Evolutionary conservation across 2,888 invertebrate species (phyloP).

Genomic region (Limenitis camilla): DNA sequence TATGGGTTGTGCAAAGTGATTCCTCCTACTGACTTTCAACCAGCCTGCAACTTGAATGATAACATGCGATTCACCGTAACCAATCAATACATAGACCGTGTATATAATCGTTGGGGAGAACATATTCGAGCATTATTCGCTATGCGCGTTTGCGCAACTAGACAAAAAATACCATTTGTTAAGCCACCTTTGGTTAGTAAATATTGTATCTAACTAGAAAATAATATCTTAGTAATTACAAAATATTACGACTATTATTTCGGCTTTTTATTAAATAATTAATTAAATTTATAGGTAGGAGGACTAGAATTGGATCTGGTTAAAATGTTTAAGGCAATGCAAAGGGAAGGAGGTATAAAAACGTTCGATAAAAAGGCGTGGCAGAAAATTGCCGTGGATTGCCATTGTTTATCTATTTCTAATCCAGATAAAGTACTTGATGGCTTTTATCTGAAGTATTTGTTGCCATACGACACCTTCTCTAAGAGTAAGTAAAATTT

Average conservation of each 20-base stretch:
- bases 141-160: conserved; percentile 85
- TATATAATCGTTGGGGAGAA: conserved; percentile 92
- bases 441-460: conserved; percentile 91
- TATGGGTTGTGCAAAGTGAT: conserved; percentile 92
- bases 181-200: conserved; percentile 84
- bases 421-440: conserved; percentile 89
- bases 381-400: conserved; percentile 90
- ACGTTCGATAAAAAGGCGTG: conserved; percentile 92
- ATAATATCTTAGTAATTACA: too few relatives aligned
- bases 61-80: conserved; percentile 90
- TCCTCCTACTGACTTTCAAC: conserved; percentile 84
- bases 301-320: conserved; percentile 94
- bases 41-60: conserved; percentile 86
- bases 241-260: too few relatives aligned
- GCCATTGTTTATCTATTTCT: conserved; percentile 86
- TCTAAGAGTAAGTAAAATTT: conserved; percentile 76
- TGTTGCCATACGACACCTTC: conserved; percentile 90
- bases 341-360: conserved; percentile 88
- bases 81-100: conserved; percentile 92
- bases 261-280: not conserved
- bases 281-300: not conserved
- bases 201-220: too few relatives aligned
- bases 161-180: conserved; percentile 82
- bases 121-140: conserved; percentile 89
- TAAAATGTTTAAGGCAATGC: conserved; percentile 88